phyloP scores from a whole-genome alignment of 30 jellyfish, hydroid and myxozoan genomes.

The Clytia hemisphaerica region DNA sequence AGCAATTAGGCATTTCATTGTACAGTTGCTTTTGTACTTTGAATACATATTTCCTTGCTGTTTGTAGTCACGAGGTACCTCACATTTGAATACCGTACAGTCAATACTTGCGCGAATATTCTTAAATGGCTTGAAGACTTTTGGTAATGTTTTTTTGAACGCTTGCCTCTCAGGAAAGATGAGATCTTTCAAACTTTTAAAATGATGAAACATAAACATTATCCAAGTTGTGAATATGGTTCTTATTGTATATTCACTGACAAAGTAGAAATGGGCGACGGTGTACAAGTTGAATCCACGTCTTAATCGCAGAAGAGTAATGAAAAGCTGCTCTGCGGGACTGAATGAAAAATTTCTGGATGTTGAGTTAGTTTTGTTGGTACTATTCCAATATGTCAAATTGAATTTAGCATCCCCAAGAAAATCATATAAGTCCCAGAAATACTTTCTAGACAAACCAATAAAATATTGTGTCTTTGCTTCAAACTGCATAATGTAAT shows the following conservation, averaged over 20 bases:
- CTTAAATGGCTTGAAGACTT: slow-evolving; percentile 34
- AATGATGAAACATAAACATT: slow-evolving; percentile 39
- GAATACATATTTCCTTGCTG: slow-evolving; percentile 65
- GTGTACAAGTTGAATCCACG: slow-evolving; percentile 50
- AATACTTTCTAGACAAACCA: slow-evolving; percentile 47
- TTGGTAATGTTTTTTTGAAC: slow-evolving; percentile 25
- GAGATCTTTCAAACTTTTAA: slow-evolving; percentile 34
- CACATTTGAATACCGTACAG: slow-evolving; percentile 50
- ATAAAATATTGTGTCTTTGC: slow-evolving; percentile 21
- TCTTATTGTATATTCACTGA: slow-evolving; percentile 43
- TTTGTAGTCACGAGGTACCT: slow-evolving; percentile 46
- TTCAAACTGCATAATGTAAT: slow-evolving; percentile 4
- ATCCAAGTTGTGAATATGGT: slow-evolving; percentile 59
- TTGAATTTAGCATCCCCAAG: slow-evolving; percentile 65
- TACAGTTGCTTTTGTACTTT: slow-evolving; percentile 45
- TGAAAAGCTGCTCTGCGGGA: slow-evolving; percentile 35
- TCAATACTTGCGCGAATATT: slow-evolving; percentile 44
- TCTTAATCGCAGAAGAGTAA: slow-evolving; percentile 48
- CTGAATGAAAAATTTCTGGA: slow-evolving; percentile 7
- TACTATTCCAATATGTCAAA: slow-evolving; percentile 34
- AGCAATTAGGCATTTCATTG: slow-evolving; percentile 53
- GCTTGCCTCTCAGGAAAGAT: slow-evolving; percentile 55
- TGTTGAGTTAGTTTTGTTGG: neutral
- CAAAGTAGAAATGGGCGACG: slow-evolving; percentile 47
- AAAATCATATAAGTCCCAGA: slow-evolving; percentile 42